Percentiles rank a stretch among this genome's conserved stretches.
Conservation (phyloP, 2,797 vertebrate genomes). For the Mus minutoides region DNA sequence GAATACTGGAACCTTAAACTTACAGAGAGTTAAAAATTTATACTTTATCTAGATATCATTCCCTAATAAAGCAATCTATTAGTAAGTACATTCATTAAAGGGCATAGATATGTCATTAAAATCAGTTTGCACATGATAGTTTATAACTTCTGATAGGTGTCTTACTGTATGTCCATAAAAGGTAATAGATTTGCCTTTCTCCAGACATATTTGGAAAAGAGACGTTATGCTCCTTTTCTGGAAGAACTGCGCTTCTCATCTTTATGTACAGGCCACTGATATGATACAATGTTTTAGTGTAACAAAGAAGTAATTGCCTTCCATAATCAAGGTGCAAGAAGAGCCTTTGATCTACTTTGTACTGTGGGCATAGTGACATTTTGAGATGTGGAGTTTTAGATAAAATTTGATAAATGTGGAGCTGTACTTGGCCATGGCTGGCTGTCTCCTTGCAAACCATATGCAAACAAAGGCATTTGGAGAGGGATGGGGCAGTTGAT, state of each 20-base stretch:
- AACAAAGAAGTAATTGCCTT: background rate
- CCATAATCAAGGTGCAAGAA: background rate
- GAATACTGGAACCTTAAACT: background rate
- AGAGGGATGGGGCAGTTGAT: background rate
- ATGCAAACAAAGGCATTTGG: background rate
- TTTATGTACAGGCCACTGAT: background rate
- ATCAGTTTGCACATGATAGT: background rate
- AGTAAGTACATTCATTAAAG: background rate
- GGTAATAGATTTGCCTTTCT: slow-evolving; percentile 12
- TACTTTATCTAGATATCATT: background rate
- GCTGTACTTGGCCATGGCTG: background rate
- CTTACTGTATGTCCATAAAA: background rate
- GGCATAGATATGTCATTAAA: background rate
- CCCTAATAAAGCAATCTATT: background rate
- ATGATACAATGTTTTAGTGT: background rate
- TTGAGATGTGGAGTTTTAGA: background rate
- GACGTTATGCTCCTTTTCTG: background rate
- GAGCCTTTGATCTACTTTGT: background rate
- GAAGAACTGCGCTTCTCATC: background rate
- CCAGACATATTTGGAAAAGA: background rate
- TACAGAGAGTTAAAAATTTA: background rate
- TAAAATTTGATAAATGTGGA: background rate
- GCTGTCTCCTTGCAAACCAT: background rate
- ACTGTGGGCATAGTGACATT: background rate
- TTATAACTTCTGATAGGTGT: background rate